Percentiles rank a stretch among this genome's conserved stretches.
Evolutionary conservation across 2,797 vertebrate species (phyloP).

Genomic region (Novumbra hubbsi): DNA sequence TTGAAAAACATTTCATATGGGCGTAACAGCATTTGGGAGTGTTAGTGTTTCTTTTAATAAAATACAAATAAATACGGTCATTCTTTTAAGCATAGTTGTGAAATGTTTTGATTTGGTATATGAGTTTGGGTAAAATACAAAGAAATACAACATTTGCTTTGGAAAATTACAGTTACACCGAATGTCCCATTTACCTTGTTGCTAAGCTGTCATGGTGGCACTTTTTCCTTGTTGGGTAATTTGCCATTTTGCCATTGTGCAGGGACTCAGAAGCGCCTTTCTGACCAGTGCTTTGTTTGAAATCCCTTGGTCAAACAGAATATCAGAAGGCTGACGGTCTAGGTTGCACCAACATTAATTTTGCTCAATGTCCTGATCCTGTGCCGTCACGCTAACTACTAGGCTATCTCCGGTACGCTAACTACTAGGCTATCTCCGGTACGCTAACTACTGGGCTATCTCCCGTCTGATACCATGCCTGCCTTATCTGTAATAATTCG

Average conservation of each 20-base stretch:
- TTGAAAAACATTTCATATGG: no score
- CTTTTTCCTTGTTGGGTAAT: slow-evolving; percentile 45
- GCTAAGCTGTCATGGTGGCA: slow-evolving; percentile 49
- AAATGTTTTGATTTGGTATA: no score
- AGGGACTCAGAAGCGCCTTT: slow-evolving; percentile 14
- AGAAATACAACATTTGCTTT: no score
- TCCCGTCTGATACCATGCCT: slow-evolving; percentile 38
- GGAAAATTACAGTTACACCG: slow-evolving; percentile 54
- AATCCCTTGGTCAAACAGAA: slow-evolving; percentile 14
- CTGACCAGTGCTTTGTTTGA: slow-evolving; percentile 12
- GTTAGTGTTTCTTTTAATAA: no score
- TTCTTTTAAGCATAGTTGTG: no score
- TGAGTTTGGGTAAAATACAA: no score
- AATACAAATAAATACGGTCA: no score
- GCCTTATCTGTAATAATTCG: slow-evolving; percentile 65
- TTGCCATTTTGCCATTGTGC: slow-evolving; percentile 55
- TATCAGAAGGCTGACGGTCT: slow-evolving; percentile 4
- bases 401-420: not conserved
- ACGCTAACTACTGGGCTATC: not conserved
- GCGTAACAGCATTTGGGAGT: no score
- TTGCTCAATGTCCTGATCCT: not conserved
- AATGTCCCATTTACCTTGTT: slow-evolving; percentile 53
- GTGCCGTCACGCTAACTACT: not conserved
- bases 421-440: not conserved
- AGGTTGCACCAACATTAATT: not conserved